A percentile compares a stretch with the other conserved stretches of the same genome.
phyloP scores from a whole-genome alignment of 2,113 vertebrate genomes.

The Xyrauchen texanus region DNA sequence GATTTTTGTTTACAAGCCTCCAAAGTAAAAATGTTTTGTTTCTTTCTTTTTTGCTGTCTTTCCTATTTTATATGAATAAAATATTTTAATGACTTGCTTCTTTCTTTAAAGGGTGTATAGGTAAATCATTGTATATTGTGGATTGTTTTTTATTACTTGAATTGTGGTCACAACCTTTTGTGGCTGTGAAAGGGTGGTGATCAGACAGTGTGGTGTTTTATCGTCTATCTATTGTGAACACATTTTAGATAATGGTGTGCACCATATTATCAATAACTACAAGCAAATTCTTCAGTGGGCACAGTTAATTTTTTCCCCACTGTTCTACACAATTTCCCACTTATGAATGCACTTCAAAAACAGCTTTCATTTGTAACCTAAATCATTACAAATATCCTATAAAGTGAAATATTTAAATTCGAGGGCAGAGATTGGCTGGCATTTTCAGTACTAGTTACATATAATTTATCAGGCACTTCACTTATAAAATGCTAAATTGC shows the following conservation, averaged over 20 bases:
- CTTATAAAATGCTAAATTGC: too few relatives aligned
- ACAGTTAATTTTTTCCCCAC: too few relatives aligned
- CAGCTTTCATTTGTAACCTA: too few relatives aligned
- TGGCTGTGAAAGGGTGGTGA: slow-evolving; percentile 24
- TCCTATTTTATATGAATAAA: neutral
- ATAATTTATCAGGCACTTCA: too few relatives aligned
- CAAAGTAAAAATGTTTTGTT: neutral
- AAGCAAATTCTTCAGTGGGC: neutral
- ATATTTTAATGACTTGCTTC: neutral
- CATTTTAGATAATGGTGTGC: neutral
- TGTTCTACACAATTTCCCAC: too few relatives aligned
- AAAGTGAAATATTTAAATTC: too few relatives aligned
- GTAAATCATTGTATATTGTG: neutral
- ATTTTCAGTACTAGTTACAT: too few relatives aligned
- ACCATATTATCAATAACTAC: slow-evolving; percentile 7
- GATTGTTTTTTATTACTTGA: neutral
- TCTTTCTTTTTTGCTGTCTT: neutral
- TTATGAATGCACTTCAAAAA: too few relatives aligned
- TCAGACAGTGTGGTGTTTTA: slow-evolving; percentile 1
- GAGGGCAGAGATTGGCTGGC: too few relatives aligned
- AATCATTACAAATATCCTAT: too few relatives aligned
- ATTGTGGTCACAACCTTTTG: neutral
- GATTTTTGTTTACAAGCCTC: neutral
- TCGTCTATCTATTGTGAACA: slow-evolving; percentile 30
- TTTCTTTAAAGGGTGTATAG: neutral